These are phyloP conservation scores for Eupeodes corollae DNA, from an alignment of 1,140 invertebrate genomes.

Conservation along the genomic window DNA sequence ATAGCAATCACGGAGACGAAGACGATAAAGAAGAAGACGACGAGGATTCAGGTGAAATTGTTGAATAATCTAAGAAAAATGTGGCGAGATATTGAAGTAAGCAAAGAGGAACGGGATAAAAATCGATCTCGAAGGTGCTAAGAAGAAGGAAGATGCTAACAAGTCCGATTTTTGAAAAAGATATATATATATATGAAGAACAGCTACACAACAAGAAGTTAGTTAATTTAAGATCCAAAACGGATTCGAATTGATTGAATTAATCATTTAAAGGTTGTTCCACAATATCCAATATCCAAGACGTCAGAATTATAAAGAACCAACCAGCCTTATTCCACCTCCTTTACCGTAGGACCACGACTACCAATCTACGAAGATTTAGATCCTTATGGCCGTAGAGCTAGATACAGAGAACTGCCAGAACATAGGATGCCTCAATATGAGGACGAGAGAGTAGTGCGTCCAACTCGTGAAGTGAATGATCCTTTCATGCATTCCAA, in stretches of 20 bases:
- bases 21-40: slow-evolving; percentile 18
- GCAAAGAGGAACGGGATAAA: slow-evolving; percentile 37
- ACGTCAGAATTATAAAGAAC: slow-evolving; percentile 3
- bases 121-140: slow-evolving; percentile 32
- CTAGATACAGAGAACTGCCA: slow-evolving; percentile 30
- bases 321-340: slow-evolving; percentile 17
- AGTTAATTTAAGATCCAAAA: neutral
- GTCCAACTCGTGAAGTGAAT: slow-evolving; percentile 67
- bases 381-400: slow-evolving; percentile 28
- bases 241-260: neutral
- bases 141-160: slow-evolving; percentile 7
- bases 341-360: slow-evolving; percentile 16
- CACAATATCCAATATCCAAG: slow-evolving; percentile 4
- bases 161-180: slow-evolving; percentile 57
- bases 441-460: slow-evolving; percentile 43
- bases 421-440: slow-evolving; percentile 36
- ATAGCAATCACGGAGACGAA: slow-evolving; percentile 2
- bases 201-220: slow-evolving; percentile 10
- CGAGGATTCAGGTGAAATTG: slow-evolving; percentile 21
- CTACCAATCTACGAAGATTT: slow-evolving; percentile 26
- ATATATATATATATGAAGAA: slow-evolving; percentile 66
- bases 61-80: slow-evolving; percentile 4
- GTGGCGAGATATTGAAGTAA: slow-evolving; percentile 38
- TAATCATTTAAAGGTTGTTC: slow-evolving; percentile 2
- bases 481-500: slow-evolving; percentile 84